Evolutionary conservation across 2,797 vertebrate species (phyloP).

Genomic region (Oreonectes daqikongensis): DNA sequence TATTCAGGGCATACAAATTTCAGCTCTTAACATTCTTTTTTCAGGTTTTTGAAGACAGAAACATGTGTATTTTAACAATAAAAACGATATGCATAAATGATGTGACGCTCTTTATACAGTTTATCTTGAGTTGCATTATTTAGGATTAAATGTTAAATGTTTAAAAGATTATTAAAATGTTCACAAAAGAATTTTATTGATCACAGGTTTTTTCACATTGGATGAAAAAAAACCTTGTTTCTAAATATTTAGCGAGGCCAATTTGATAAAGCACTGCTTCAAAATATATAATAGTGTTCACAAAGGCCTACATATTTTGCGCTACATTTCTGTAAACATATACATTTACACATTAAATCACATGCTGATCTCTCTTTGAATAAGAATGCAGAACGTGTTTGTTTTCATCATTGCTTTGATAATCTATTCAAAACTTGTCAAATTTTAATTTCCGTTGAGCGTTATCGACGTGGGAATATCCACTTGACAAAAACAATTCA

Average conservation of each 20-base stretch:
- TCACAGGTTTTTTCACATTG: not conserved
- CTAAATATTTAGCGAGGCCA: not conserved
- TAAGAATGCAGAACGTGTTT: conserved; percentile 61
- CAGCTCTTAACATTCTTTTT: not conserved
- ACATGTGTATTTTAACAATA: too few species aligned
- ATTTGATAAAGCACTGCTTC: not conserved
- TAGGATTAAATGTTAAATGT: not conserved
- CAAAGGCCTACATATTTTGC: conserved; percentile 54
- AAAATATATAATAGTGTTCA: conserved; percentile 27
- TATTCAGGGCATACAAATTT: not conserved
- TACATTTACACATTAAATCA: conserved; percentile 27
- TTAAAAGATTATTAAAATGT: not conserved
- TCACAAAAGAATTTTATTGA: not conserved
- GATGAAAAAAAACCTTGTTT: not conserved
- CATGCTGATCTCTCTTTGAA: conserved; percentile 55
- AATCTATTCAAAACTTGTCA: conserved; percentile 48
- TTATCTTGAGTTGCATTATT: not conserved
- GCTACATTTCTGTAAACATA: conserved; percentile 67
- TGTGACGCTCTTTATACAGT: not conserved
- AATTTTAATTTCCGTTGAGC: conserved; percentile 37
- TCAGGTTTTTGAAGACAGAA: too few species aligned
- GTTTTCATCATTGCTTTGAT: conserved; percentile 47
- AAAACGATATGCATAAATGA: too few species aligned
- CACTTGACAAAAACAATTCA: not conserved
- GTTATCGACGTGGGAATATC: not conserved